Conservation (phyloP, 1,140 invertebrate species). For the Tetraneura akinire region DNA sequence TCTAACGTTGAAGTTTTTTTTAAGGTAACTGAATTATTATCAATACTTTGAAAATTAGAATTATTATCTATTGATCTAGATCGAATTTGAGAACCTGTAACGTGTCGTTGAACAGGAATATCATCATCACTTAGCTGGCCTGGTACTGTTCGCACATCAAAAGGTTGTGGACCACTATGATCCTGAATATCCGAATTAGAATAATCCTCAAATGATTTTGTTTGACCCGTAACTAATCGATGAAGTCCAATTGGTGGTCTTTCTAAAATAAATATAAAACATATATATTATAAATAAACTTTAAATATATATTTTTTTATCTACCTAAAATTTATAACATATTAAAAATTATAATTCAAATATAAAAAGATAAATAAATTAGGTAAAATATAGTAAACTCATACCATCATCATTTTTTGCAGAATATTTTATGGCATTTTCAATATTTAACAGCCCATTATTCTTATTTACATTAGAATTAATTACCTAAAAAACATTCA, state of each 20-base stretch:
- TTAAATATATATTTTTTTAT: not conserved
- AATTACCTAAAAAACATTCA: constrained; percentile 5
- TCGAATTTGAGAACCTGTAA: constrained; percentile 52
- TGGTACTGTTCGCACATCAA: constrained; percentile 66
- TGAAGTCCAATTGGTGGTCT: constrained; percentile 55
- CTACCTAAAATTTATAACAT: not conserved
- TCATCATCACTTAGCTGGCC: constrained; percentile 66
- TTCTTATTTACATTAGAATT: constrained; percentile 18
- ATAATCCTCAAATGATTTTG: constrained; percentile 49
- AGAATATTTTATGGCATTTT: constrained; percentile 6
- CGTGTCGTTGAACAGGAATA: constrained; percentile 54
- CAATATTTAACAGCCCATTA: not conserved
- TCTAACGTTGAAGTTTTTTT: constrained; percentile 2
- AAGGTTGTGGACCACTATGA: constrained; percentile 62
- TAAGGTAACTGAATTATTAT: constrained; percentile 16
- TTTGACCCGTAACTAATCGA: constrained; percentile 56
- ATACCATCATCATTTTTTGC: constrained; percentile 28
- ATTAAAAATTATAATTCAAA: not conserved
- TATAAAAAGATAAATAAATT: not conserved
- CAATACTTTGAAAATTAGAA: constrained; percentile 10
- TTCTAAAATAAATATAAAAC: constrained; percentile 27
- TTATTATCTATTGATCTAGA: constrained; percentile 10
- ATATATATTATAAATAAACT: not conserved
- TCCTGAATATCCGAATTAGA: constrained; percentile 35
- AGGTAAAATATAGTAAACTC: not conserved